phyloP scores from a whole-genome alignment of 2,113 vertebrate genomes.

The sheep (Ovis aries) region DNA sequence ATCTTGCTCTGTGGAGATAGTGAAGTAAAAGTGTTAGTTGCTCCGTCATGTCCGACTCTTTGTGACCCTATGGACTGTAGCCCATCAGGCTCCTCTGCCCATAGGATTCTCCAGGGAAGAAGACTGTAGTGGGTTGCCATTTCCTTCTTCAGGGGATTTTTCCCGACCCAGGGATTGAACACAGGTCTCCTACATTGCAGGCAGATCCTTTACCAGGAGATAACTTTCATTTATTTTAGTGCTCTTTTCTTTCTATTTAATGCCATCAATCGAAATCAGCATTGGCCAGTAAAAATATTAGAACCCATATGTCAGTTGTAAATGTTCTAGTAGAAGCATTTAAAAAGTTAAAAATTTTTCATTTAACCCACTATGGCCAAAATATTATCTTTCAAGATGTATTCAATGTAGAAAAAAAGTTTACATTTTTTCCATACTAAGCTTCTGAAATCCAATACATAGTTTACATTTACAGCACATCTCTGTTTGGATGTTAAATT shows the following conservation, averaged over 20 bases:
- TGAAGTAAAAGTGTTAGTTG: background rate
- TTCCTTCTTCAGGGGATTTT: background rate
- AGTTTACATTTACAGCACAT: background rate
- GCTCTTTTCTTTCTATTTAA: background rate
- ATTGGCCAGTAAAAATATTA: background rate
- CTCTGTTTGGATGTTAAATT: slow-evolving; percentile 6
- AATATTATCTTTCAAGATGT: slow-evolving; percentile 13
- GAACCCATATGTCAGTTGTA: background rate
- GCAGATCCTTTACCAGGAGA: background rate
- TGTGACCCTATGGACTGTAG: background rate
- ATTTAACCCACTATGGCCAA: background rate
- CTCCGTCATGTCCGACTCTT: background rate
- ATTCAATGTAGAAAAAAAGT: background rate
- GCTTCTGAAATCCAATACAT: background rate
- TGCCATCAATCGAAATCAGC: background rate
- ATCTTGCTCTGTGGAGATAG: background rate
- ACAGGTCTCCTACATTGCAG: background rate
- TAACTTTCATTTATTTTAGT: slow-evolving; percentile 9
- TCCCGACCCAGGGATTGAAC: background rate
- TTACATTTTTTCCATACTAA: background rate
- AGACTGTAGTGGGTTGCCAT: background rate
- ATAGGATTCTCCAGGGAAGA: background rate
- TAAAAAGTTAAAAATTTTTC: background rate
- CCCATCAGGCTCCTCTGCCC: background rate
- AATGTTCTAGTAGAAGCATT: background rate